A percentile compares a stretch with the other conserved stretches of the same genome.
phyloP scores from a whole-genome alignment of 2,888 invertebrate species.

The Amitus sp. region DNA sequence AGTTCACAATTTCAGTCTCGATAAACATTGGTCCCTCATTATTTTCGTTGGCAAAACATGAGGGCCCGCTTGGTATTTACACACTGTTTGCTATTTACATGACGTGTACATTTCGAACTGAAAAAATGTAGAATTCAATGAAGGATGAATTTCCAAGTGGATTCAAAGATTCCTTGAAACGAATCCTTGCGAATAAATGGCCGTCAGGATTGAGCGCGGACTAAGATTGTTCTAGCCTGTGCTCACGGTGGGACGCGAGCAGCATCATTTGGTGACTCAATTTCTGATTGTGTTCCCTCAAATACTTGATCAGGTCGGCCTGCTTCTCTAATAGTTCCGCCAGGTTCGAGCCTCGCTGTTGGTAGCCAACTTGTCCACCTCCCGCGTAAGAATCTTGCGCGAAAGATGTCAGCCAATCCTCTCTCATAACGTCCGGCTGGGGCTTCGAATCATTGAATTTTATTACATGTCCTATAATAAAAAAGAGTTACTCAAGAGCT shows the following conservation, averaged over 20 bases:
- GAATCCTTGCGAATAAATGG: too few species aligned
- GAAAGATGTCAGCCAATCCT: slow-evolving; percentile 69
- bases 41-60: too few species aligned
- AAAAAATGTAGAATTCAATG: too few species aligned
- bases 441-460: slow-evolving; percentile 71
- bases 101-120: too few species aligned
- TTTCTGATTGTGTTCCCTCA: slow-evolving; percentile 75
- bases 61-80: too few species aligned
- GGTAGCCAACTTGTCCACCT: slow-evolving; percentile 67
- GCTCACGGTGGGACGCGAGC: slow-evolving; percentile 49
- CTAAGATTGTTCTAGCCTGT: slow-evolving; percentile 39
- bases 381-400: slow-evolving; percentile 67
- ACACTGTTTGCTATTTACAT: too few species aligned
- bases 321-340: slow-evolving; percentile 75
- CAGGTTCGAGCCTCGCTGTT: slow-evolving; percentile 52
- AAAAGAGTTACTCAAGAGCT: too few species aligned
- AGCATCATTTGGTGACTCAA: slow-evolving; percentile 73
- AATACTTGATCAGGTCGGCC: slow-evolving; percentile 76
- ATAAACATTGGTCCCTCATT: too few species aligned
- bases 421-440: slow-evolving; percentile 73
- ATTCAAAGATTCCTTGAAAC: too few species aligned
- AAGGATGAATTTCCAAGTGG: too few species aligned
- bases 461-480: slow-evolving; percentile 69
- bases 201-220: too few species aligned
- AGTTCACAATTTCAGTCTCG: too few species aligned